These are phyloP conservation scores for Etheostoma cragini DNA, from an alignment of 2,113 vertebrate species.

Conservation along the genomic window DNA sequence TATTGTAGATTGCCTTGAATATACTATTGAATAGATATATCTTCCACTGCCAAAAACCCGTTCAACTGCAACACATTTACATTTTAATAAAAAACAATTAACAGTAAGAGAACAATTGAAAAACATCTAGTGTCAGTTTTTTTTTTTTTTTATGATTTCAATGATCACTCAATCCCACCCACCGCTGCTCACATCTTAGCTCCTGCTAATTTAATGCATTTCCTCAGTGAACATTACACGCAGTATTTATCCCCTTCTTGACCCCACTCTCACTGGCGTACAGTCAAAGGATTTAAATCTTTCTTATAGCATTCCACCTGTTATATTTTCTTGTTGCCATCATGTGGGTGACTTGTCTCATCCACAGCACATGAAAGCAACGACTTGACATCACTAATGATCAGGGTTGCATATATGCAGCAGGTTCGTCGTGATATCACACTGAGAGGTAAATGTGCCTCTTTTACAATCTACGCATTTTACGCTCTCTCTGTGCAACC, in stretches of 20 bases:
- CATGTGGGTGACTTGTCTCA: constrained; percentile 10
- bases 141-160: constrained; percentile 45
- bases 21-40: too few species aligned
- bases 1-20: too few species aligned
- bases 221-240: constrained; percentile 34
- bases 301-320: constrained; percentile 31
- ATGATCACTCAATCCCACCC: constrained; percentile 52
- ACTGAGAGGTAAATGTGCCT: constrained; percentile 30
- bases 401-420: constrained; percentile 35
- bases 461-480: constrained; percentile 20
- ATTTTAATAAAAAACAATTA: constrained; percentile 40
- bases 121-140: constrained; percentile 30
- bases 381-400: constrained; percentile 32
- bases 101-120: constrained; percentile 13
- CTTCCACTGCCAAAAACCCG: neutral
- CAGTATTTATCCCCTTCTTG: constrained; percentile 6
- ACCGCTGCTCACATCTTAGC: constrained; percentile 38
- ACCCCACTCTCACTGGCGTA: constrained; percentile 16
- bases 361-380: constrained; percentile 39
- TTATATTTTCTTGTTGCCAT: constrained; percentile 16
- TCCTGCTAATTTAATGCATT: constrained; percentile 67
- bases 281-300: constrained; percentile 43
- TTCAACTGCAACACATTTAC: constrained; percentile 5
- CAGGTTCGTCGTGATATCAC: constrained; percentile 23
- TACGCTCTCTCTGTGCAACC: constrained; percentile 11